Evolutionary conservation across 2,797 vertebrate species (phyloP), one percentile per base, ranked within the genome.

Genomic region (Chelon auratus): DNA sequence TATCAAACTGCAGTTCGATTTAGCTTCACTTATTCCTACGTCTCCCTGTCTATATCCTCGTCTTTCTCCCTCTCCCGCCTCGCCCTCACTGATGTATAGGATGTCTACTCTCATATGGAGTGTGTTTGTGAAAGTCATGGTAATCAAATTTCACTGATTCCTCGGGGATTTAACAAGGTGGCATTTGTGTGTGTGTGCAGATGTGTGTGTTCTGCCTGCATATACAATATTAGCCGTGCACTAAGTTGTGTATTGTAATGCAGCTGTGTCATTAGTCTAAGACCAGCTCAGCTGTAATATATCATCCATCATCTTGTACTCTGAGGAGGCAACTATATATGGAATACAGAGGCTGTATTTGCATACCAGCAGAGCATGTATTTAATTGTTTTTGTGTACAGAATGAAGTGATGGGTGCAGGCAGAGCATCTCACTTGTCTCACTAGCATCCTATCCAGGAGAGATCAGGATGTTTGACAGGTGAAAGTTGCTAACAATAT

Each of bases 61-160:
- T 82, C 72, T 40, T 80, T 71, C 43, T 77, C 71, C 64, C n/a
- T 33, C 76, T 84, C 62, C 66, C 68, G 78, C 63, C 17, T 37
- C 76, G 80, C 65, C 64, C 72, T 80, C 63, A 57, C 88, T 92
- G 91, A 93, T 92, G 86, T 88, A 93, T 92, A 89, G 83, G 90
- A 87, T 57, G 90, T 93, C 92, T 89, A 47, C 77, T 91, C 86
- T 89, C 85, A 91, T 92, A 88, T 79, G 68, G 84, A 87, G 82
- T 72, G 88, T 92, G 89, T 90, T 92, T 92, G 90, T 92, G 90
- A 93, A 92, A 91, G 90, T 93, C 90, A 92, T 51, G 22, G 63
- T 93, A 93, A 92, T 92, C 87, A 91, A 87, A 92, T 93, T 88
- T 88, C 68, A 73, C 91, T 75, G 89, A 92, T 93, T 91, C 90